Base-by-base conservation (phyloP, 2,888 invertebrate species). In the Lissocephala sabroskyi region DNA sequence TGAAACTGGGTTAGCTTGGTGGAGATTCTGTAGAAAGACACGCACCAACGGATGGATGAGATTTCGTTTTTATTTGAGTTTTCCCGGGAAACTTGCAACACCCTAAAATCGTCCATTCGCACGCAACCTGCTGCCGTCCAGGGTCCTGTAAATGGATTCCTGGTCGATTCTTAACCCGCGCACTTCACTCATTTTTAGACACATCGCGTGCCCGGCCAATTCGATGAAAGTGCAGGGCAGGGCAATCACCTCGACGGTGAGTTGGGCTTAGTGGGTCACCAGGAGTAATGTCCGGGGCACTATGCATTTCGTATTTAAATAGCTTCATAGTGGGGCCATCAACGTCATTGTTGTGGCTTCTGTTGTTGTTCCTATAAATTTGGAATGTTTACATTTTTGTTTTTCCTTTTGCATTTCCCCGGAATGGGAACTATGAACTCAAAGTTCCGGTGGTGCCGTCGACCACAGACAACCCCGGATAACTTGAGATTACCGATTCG, bases 371-470 rank as follows among this genome's bases (percentile, higher is more conserved):
- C 37, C 35, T 49, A 70, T 65, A 62, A 61, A 59, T 67, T 77
- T 65, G 43, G 55, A 56, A 65, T 67, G 79, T 78, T 75, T 78
- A 66, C 67, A 73, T 55, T 75, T 73, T 41, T 41, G 43, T 35
- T n/a, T 14, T 43, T 9, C 23, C 26, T 32, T 35, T 41, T 49
- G 47, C 30, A 53, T 48, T 52, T 62, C 62, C 44, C 52, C 46
- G 51, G 41, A 42, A 78, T 71, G 79, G 76, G 79, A 73, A 75
- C 67, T 68, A 71, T 59, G 79, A 68, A 71, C 67, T 66, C 73
- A 36, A 16, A 51, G 76, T 75, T 75, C 79, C 79, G 79, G 67
- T 55, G 53, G 56, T 10, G 16, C n/a, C n/a, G n/a, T n/a, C n/a
- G 9, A 56, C 55, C 18, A 29, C 28, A 14, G 7, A 40, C 46